phyloP scores from a whole-genome alignment of 2,888 invertebrate species.

The Dynastes tityus region DNA sequence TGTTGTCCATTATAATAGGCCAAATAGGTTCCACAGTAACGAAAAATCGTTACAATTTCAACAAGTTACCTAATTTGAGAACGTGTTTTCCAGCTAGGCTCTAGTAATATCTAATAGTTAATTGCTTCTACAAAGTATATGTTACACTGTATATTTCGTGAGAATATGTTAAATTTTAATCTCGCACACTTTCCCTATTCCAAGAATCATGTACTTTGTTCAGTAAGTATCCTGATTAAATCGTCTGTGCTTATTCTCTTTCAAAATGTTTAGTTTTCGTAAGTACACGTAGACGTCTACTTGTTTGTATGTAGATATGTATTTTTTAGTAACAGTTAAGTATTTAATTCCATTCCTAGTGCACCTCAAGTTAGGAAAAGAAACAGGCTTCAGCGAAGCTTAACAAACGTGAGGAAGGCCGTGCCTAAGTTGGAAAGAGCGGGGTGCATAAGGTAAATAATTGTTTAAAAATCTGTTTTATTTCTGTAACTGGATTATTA shows the following conservation, averaged over 20 bases:
- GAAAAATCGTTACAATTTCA: not conserved
- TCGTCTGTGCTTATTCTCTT: conserved; percentile 3
- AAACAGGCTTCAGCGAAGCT: not conserved
- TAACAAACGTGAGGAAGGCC: not conserved
- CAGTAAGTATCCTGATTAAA: not conserved
- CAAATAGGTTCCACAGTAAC: too few species aligned
- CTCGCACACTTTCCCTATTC: too few species aligned
- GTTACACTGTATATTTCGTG: too few species aligned
- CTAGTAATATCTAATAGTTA: not conserved
- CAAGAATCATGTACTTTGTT: too few species aligned
- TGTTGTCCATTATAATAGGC: too few species aligned
- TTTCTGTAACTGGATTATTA: conserved; percentile 46
- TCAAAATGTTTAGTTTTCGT: not conserved
- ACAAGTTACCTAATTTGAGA: not conserved
- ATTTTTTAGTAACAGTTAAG: not conserved
- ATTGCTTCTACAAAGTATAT: too few species aligned
- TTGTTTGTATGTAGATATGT: not conserved
- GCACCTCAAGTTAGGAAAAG: not conserved
- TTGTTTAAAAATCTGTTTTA: conserved; percentile 47
- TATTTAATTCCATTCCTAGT: not conserved
- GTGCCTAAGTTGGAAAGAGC: conserved; percentile 7
- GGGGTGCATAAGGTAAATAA: conserved; percentile 34
- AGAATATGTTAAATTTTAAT: too few species aligned
- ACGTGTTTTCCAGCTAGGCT: not conserved
- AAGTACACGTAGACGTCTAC: not conserved